Evolutionary conservation across 2,797 vertebrate genomes (phyloP), one percentile per base, ranked within the genome.

Genomic region (Notolepis coatsorum): DNA sequence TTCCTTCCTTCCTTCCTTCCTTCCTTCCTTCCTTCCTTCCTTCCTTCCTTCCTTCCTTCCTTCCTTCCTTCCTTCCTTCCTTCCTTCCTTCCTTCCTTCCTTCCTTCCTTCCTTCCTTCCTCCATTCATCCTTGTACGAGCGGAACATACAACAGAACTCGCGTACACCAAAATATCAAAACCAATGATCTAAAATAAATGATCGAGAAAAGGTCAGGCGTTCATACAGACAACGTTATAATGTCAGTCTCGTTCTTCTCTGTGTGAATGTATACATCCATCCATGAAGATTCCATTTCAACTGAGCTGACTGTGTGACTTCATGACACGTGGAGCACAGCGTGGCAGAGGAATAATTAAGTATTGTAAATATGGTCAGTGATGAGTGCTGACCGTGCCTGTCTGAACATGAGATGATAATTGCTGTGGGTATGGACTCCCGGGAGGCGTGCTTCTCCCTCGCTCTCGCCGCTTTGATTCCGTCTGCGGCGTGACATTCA

Each of bases 401-500:
- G 30, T 33, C 7, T 33, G 30, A 59, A 70, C 51, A 59, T 60
- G 74, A 75, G 67, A 82, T 59, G 68, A 81, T 84, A 86, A 85
- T 81, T 87, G 72, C 71, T 43, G 69, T 47, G 66, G 84, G 81
- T 65, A 65, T 18, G 1, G n/a, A 10, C 51, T 84, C 84, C 71
- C 73, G 72, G 68, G 85, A 79, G 21, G 20, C 24, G 64, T 79
- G 72, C 75, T 80, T 80, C n/a, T n/a, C n/a, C n/a, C n/a, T n/a
- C n/a, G n/a, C n/a, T 69, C 73, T 54, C 37, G 1, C 54, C 27
- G 60, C 79, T 82, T 84, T 82, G 75, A 82, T 87, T 85, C 51
- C 68, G 71, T 82, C 68, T 68, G 61, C 65, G 69, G 71, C 31
- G 66, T 2, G 0, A 57, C n/a, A n/a, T n/a, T n/a, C n/a, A n/a